Evolutionary conservation across 2,888 invertebrate genomes (phyloP).

Genomic region (Leucophenga maculata): DNA sequence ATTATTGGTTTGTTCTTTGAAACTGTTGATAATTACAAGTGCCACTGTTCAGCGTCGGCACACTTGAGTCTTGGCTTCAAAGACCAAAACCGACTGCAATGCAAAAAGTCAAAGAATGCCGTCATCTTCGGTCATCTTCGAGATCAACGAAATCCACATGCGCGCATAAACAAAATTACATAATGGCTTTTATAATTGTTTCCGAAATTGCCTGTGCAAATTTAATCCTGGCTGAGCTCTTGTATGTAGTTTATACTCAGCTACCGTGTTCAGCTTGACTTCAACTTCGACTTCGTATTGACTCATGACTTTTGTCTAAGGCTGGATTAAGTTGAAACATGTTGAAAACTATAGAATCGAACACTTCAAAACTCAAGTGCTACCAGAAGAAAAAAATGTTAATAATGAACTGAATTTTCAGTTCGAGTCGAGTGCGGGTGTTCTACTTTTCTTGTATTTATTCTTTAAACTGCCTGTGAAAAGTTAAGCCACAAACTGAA

Average conservation of each 20-base stretch:
- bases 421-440: constrained; percentile 59
- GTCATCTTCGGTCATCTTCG: constrained; percentile 24
- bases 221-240: constrained; percentile 38
- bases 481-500: constrained; percentile 46
- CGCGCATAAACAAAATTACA: constrained; percentile 57
- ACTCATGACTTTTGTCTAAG: constrained; percentile 13
- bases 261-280: constrained; percentile 48
- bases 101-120: constrained; percentile 38
- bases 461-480: constrained; percentile 26
- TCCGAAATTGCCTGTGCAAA: constrained; percentile 31
- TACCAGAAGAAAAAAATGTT: constrained; percentile 38
- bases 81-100: constrained; percentile 18
- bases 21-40: constrained; percentile 40
- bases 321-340: constrained; percentile 6
- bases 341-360: not conserved
- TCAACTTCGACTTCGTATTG: constrained; percentile 40
- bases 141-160: constrained; percentile 32
- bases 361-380: constrained; percentile 14
- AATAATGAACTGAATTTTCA: too few species aligned
- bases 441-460: constrained; percentile 47
- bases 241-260: not conserved
- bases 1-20: not conserved
- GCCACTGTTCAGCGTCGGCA: constrained; percentile 25
- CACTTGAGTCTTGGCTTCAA: constrained; percentile 19
- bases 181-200: constrained; percentile 49